Conservation (phyloP, 2,888 invertebrate species). For the Seira musarum region DNA sequence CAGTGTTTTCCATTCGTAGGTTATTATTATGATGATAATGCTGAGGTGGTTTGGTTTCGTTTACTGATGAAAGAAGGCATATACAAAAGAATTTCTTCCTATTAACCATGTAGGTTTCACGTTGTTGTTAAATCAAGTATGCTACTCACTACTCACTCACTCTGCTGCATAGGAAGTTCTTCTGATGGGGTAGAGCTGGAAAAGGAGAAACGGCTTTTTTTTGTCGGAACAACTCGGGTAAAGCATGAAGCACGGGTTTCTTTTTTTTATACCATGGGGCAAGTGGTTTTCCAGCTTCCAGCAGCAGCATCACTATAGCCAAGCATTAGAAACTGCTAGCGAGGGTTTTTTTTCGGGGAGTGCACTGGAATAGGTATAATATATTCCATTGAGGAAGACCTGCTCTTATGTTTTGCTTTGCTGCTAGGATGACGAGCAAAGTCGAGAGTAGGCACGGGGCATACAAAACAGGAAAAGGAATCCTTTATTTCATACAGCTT, state of each 20-base stretch:
- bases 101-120: no score
- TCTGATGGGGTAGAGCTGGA: no score
- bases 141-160: no score
- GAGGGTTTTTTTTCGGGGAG: background rate
- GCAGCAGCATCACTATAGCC: no score
- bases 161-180: no score
- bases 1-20: no score
- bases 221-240: background rate
- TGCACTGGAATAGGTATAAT: background rate
- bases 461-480: background rate
- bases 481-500: background rate
- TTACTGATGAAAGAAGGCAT: no score
- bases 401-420: background rate
- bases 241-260: background rate
- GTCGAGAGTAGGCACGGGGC: background rate
- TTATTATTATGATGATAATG: no score
- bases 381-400: background rate
- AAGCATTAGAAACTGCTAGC: no score
- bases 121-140: no score
- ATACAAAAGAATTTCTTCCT: no score
- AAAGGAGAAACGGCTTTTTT: background rate
- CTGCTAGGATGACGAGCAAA: background rate
- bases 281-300: background rate
- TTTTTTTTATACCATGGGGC: background rate
- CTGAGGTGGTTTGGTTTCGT: no score